Base-by-base conservation (phyloP, 2,797 vertebrate species). In the Semotilus atromaculatus region DNA sequence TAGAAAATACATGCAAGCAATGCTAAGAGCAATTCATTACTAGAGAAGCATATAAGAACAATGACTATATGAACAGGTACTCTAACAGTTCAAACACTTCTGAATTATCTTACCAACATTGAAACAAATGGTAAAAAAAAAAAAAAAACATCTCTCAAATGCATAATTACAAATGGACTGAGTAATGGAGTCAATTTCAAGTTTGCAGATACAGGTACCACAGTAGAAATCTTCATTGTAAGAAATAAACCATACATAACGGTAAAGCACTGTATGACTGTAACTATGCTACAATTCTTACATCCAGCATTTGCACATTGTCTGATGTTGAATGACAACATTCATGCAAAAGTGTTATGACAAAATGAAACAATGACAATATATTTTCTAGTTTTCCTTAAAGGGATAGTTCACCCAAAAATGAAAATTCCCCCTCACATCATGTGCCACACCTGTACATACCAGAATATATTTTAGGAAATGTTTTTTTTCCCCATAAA, bases 1-100 rank as follows among this genome's bases (percentile, higher is more conserved):
- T 71, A 31, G 90, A 82, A 85, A 91, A 89, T 84, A 88, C 45
- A 55, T 77, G 74, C 40, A 36, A 62, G 48, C 78, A 82, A 60
- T n/a, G 45, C 67, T 29, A 3, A 84, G 48, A 79, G 29, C 31
- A 14, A 16, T 31, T 70, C 18, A 43, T 11, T 18, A n/a, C n/a
- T n/a, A 73, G 26, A 68, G 53, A 82, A 40, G 53, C 58, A 74
- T 64, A 78, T 85, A 88, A 68, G 64, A 84, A 48, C 72, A 36
- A 83, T 87, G 71, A 55, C 51, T 53, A 64, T 53, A 84, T 71
- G 45, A 88, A 74, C 72, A 62, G 23, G 36, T 19, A 70, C 29
- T 77, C n/a, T 34, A 58, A 75, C 18, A 67, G 76, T 86, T 82
- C 71, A 81, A 82, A 83, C 36, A 31, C 55, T 51, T 53, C 45